Base-by-base conservation (phyloP, 1,140 invertebrate genomes). In the Mizuhopecten yessoensis region DNA sequence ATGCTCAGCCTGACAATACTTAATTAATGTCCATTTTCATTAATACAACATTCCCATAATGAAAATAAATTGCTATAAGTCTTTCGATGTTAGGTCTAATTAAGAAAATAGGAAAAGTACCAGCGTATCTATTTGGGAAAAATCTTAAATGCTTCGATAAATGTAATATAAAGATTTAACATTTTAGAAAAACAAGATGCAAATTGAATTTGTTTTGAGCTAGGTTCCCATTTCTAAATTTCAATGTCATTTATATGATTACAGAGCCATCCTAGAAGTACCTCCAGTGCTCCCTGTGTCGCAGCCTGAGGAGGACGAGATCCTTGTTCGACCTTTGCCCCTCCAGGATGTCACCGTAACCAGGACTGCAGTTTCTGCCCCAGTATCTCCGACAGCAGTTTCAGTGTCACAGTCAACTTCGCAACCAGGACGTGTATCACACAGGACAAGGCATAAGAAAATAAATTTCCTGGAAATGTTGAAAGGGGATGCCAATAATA, bases 391-490 rank as follows among this genome's bases (percentile, higher is more conserved):
- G 29, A 36, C 75, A 34, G 86, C 42, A 5, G 34, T 49, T 23
- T 33, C 87, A 34, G 45, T 89, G 20, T 39, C 87, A 20, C 49
- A 42, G 34, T 20, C 34, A n/a, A 29, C 89, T 33, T 49, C 45
- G 1, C 34, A 75, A 33, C 17, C 7, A 36, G 42, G 86, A 33
- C 89, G 17, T 33, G 29, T 91, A 7, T 86, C 86, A 13, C 93
- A 94, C 33, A 87, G 95, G 0, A 94, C 94, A 0, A 86, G 95
- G 13, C 95, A 96, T 90, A 96, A 96, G 89, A 96, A 96, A 91
- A 94, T 96, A 15, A 96, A 96, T 91, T 96, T 95, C 57, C 89
- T 95, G 7, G 94, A 95, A 92, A 91, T 96, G 92, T 89, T 96
- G 29, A 93, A 94, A 42, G 95, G 95, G 57, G 95, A 95, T 89